Percentiles rank a stretch among this genome's conserved stretches.
Conservation (phyloP, 1,140 invertebrate species). For the Eubasilissa regina region DNA sequence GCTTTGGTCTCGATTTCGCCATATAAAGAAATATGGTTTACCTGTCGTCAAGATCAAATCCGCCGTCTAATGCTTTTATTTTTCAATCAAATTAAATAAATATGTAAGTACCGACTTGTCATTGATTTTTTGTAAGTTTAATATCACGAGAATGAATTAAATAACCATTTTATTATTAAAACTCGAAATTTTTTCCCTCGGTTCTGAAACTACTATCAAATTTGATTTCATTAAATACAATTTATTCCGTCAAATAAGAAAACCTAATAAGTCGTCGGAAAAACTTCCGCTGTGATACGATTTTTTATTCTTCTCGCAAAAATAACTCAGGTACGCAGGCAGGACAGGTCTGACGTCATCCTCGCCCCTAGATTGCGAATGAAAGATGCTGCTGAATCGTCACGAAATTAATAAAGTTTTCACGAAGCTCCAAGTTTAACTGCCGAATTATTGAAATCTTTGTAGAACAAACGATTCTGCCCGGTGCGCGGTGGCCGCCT, state of each 20-base stretch:
- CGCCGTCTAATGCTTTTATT: too few relatives aligned
- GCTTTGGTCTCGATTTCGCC: too few relatives aligned
- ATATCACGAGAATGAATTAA: too few relatives aligned
- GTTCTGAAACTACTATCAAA: too few relatives aligned
- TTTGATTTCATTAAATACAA: conserved; percentile 7
- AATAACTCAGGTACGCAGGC: background rate
- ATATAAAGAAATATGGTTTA: too few relatives aligned
- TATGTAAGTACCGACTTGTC: too few relatives aligned
- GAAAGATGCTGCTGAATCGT: conserved; percentile 3
- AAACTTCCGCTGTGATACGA: background rate
- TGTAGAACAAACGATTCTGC: conserved; percentile 1
- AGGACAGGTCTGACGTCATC: conserved; percentile 8
- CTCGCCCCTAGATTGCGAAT: background rate
- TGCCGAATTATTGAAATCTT: conserved; percentile 24
- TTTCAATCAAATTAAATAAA: too few relatives aligned
- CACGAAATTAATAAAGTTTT: conserved; percentile 35
- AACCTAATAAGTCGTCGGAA: background rate
- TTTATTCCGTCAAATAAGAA: background rate
- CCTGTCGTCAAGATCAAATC: too few relatives aligned
- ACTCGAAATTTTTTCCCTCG: too few relatives aligned
- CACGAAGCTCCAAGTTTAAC: conserved; percentile 5
- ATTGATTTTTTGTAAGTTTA: too few relatives aligned
- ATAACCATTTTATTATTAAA: too few relatives aligned
- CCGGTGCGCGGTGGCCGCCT: background rate
- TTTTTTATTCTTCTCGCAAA: conserved; percentile 22